Evolutionary conservation across 2,113 vertebrate species (phyloP), one percentile per base, ranked within the genome.

Genomic region (Labrus mixtus): DNA sequence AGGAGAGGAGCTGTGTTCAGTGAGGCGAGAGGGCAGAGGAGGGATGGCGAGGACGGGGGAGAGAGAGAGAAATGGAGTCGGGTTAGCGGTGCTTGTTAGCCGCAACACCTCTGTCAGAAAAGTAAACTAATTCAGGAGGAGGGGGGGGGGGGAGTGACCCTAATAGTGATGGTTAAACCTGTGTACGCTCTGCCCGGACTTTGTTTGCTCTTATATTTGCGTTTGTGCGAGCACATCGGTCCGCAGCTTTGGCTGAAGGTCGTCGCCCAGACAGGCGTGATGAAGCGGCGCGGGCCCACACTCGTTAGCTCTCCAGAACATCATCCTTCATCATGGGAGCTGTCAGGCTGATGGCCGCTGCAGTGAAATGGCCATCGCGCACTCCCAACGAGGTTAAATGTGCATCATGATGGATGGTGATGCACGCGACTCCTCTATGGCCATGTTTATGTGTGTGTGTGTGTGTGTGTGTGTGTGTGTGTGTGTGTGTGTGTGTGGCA

Each of bases 251-350:
- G 77, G 59, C 80, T 87, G 78, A 86, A 90, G 89, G 89, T 89
- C 78, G 29, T 6, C 8, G 12, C 19, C 70, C 58, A 71, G 78
- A 83, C 78, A 41, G 77, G 70, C 57, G 79, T 81, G 84, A 83
- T 73, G 85, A 84, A 77, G 78, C 74, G 10, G 53, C 39, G 2
- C 56, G 13, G 62, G 23, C 70, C 70, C 68, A 2, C 19, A 33
- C 87, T 86, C 77, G 78, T 89, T 85, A 87, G 71, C 75, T 69
- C 73, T 15, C 53, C 39, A 33, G 79, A 76, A 66, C 81, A 85
- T 88, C 88, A 89, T 88, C 89, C 69, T 79, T 90, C 65, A 88
- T 90, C 86, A 86, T 36, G 79, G 71, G 64, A 82, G 70, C 76
- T 85, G 88, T 89, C 85, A 62, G 83, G 60, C 55, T 63, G 87